Percentiles rank a stretch among this genome's conserved stretches.
These are phyloP conservation scores for Pseudomugil tenellus DNA, from an alignment of 2,797 vertebrate species.

Conservation along the genomic window DNA sequence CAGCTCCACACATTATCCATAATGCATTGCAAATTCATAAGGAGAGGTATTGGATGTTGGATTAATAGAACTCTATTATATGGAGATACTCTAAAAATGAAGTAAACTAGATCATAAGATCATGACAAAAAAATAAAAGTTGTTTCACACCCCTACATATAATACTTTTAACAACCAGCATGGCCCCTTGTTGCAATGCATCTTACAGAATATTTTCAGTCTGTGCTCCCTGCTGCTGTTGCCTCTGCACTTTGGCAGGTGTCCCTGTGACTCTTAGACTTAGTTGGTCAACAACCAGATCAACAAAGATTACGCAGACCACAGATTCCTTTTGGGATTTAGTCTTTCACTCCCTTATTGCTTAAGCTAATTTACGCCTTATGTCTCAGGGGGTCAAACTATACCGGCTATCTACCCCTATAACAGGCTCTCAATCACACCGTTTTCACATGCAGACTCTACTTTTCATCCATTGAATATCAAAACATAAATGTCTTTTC, in stretches of 20 bases:
- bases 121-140: no score
- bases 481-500: conserved; percentile 10
- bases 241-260: conserved; percentile 31
- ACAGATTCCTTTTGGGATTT: conserved; percentile 24
- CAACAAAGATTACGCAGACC: conserved; percentile 53
- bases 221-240: background rate
- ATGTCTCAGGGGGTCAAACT: background rate
- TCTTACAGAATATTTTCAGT: conserved; percentile 6
- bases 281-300: conserved; percentile 55
- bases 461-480: background rate
- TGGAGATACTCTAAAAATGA: no score
- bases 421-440: background rate
- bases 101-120: no score
- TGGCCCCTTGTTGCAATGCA: background rate
- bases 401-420: background rate
- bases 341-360: conserved; percentile 10
- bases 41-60: no score
- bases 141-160: no score
- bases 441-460: background rate
- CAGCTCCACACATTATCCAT: no score
- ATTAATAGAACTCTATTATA: no score
- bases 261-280: conserved; percentile 23
- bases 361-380: conserved; percentile 7
- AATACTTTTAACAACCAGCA: no score
- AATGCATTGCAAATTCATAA: no score